Conservation (phyloP, 2,888 invertebrate genomes). For the Sminthurides aquaticus region DNA sequence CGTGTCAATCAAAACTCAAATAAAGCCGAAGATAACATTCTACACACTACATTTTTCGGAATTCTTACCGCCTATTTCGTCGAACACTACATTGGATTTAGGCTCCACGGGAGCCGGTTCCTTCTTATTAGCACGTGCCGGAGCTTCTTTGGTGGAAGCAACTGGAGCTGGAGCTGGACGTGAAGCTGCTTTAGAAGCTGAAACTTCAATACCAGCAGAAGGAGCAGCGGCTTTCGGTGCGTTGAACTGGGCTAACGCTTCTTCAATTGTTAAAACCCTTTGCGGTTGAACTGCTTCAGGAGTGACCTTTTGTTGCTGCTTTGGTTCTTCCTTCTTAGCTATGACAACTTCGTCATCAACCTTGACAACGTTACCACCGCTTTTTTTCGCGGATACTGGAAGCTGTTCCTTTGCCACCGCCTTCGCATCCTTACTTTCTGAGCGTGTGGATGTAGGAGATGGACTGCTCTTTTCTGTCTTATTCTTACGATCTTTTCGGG, state of each 20-base stretch:
- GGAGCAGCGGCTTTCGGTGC: neutral
- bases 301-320: constrained; percentile 20
- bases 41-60: neutral
- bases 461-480: constrained; percentile 53
- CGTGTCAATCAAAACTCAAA: too few species aligned
- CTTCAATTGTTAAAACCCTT: neutral
- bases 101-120: constrained; percentile 44
- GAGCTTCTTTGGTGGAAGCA: constrained; percentile 19
- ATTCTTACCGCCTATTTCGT: constrained; percentile 55
- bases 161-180: neutral
- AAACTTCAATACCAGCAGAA: neutral
- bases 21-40: neutral
- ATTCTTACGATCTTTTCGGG: constrained; percentile 65
- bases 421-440: neutral
- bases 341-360: constrained; percentile 40
- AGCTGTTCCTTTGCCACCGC: neutral
- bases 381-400: neutral
- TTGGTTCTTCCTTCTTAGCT: constrained; percentile 20
- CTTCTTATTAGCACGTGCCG: constrained; percentile 37
- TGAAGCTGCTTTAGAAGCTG: neutral
- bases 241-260: neutral
- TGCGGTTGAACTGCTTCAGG: constrained; percentile 24
- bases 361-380: constrained; percentile 52
- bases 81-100: constrained; percentile 51
- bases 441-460: constrained; percentile 10